Percentiles rank a stretch among this genome's conserved stretches.
Evolutionary conservation across 2,888 invertebrate genomes (phyloP).

Genomic region (Scaptomyza parva): DNA sequence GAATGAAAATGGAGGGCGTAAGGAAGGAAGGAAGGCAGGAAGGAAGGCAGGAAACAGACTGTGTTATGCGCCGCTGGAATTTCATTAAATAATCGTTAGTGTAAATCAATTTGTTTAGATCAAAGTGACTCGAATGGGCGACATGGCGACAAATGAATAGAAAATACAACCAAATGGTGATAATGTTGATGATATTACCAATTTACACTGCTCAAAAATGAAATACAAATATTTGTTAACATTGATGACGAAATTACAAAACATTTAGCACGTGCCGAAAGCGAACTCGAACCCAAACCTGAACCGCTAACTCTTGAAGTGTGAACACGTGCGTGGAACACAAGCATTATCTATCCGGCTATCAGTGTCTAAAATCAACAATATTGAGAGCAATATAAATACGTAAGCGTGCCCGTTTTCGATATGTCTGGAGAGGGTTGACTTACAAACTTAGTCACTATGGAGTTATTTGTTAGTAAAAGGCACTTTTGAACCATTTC

Average conservation of each 20-base stretch:
- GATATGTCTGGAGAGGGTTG: not conserved
- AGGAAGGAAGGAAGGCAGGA: not conserved
- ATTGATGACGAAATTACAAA: conserved; percentile 64
- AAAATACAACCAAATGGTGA: conserved; percentile 48
- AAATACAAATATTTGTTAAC: conserved; percentile 66
- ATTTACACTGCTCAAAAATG: conserved; percentile 52
- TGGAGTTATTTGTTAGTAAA: not conserved
- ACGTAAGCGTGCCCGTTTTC: conserved; percentile 9
- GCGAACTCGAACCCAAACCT: too few species aligned
- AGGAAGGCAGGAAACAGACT: conserved; percentile 14
- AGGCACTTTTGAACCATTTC: too few species aligned
- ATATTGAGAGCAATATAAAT: conserved; percentile 46
- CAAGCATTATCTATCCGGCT: conserved; percentile 25
- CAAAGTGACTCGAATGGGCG: conserved; percentile 67
- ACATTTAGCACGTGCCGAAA: conserved; percentile 63
- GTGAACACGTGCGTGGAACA: conserved; percentile 78
- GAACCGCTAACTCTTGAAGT: conserved; percentile 68
- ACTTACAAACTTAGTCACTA: not conserved
- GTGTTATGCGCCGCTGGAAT: conserved; percentile 57
- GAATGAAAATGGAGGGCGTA: too few species aligned
- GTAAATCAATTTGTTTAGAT: conserved; percentile 75
- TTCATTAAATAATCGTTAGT: conserved; percentile 81
- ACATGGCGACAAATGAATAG: conserved; percentile 77
- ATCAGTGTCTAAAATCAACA: conserved; percentile 77
- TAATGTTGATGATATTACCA: conserved; percentile 64